Percentiles rank a stretch among this genome's conserved stretches.
Conservation (phyloP, 2,797 vertebrate species). For the Coregonus suidteri region DNA sequence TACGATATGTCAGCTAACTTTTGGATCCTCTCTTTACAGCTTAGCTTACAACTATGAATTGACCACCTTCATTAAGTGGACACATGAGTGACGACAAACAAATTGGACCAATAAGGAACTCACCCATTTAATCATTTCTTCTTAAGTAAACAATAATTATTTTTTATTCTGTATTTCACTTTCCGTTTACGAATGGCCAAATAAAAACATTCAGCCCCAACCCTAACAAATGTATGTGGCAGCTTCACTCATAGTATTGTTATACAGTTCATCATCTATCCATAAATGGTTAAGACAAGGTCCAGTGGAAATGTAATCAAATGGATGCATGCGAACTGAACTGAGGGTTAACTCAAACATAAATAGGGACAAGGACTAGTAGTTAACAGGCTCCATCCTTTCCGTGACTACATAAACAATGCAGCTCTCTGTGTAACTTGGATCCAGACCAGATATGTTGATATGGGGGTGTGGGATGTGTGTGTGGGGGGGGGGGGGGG, state of each 20-base stretch:
- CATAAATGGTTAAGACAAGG: background rate
- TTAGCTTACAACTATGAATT: background rate
- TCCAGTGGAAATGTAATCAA: constrained; percentile 2
- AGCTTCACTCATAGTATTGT: background rate
- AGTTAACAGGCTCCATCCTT: constrained; percentile 34
- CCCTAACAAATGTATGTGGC: background rate
- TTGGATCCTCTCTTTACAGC: background rate
- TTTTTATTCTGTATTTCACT: background rate
- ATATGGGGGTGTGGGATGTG: background rate
- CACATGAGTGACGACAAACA: background rate
- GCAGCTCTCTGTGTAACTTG: constrained; percentile 23
- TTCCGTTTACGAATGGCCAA: background rate
- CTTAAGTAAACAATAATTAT: background rate
- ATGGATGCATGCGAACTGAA: constrained; percentile 23
- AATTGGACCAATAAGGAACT: constrained; percentile 10
- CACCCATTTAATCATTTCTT: background rate
- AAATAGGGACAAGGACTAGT: constrained; percentile 43
- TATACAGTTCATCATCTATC: constrained; percentile 11
- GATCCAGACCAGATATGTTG: constrained; percentile 36
- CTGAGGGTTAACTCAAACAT: constrained; percentile 35
- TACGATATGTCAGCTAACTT: background rate
- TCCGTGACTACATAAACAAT: constrained; percentile 38
- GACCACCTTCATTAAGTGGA: background rate
- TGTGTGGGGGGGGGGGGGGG: background rate
- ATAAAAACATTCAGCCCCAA: constrained; percentile 1